These are phyloP conservation scores for Sussaba pulchella DNA, from an alignment of 2,888 invertebrate genomes.

Conservation along the genomic window DNA sequence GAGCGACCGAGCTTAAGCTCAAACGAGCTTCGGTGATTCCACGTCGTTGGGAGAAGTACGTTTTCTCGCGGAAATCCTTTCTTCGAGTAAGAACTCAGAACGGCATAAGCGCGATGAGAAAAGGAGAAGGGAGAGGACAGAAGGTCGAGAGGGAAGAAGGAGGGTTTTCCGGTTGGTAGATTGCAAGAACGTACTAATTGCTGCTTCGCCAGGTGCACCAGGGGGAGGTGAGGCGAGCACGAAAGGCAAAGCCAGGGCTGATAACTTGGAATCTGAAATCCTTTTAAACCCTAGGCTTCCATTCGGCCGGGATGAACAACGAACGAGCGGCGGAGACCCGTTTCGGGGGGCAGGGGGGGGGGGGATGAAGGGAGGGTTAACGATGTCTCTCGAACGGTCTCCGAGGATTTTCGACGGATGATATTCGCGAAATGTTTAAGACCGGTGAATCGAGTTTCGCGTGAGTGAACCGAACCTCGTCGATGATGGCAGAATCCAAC, in stretches of 20 bases:
- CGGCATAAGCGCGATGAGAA: slow-evolving; percentile 33
- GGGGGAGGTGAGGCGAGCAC: slow-evolving; percentile 17
- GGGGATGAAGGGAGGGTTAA: slow-evolving; percentile 49
- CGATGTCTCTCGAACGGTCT: slow-evolving; percentile 66
- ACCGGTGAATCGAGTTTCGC: slow-evolving; percentile 28
- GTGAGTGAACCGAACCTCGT: slow-evolving; percentile 18
- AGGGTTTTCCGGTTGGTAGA: slow-evolving; percentile 60
- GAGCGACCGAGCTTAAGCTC: slow-evolving; percentile 28
- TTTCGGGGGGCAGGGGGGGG: not conserved
- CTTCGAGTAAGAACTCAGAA: slow-evolving; percentile 45
- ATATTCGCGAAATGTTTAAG: slow-evolving; percentile 63
- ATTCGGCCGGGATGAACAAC: slow-evolving; percentile 48
- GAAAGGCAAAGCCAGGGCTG: slow-evolving; percentile 49
- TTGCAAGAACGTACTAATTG: slow-evolving; percentile 64
- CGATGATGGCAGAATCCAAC: not conserved
- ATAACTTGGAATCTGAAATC: slow-evolving; percentile 64
- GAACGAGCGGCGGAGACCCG: slow-evolving; percentile 19
- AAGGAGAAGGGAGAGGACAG: not conserved
- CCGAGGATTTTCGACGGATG: slow-evolving; percentile 54
- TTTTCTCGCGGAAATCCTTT: slow-evolving; percentile 55
- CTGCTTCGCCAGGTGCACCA: slow-evolving; percentile 59
- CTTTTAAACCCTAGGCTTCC: slow-evolving; percentile 61
- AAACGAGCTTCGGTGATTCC: slow-evolving; percentile 54
- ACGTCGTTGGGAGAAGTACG: not conserved
- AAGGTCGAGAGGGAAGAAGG: slow-evolving; percentile 19